Evolutionary conservation across 2,797 vertebrate species (phyloP).

Genomic region (Girardinus metallicus): DNA sequence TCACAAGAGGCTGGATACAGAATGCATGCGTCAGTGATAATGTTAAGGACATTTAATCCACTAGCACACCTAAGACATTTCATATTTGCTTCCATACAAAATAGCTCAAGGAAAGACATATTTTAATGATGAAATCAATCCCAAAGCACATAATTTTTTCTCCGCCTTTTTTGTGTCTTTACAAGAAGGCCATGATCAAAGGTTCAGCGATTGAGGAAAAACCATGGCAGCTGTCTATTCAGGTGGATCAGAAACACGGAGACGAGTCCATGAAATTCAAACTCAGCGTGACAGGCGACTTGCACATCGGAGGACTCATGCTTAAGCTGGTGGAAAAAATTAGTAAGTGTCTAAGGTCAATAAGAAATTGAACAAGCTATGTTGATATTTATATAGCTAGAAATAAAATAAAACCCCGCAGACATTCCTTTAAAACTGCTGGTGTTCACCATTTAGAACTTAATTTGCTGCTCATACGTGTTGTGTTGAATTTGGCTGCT

Average conservation of each 20-base stretch:
- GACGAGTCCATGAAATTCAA: conserved; percentile 75
- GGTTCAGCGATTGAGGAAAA: conserved; percentile 81
- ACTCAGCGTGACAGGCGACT: conserved; percentile 89
- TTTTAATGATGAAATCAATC: background rate
- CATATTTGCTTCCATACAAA: conserved; percentile 40
- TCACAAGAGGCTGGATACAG: background rate
- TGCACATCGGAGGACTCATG: conserved; percentile 96
- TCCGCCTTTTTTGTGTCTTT: conserved; percentile 19
- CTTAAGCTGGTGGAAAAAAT: conserved; percentile 95
- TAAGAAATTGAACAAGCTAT: background rate
- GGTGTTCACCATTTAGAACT: conserved; percentile 4
- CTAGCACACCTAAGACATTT: conserved; percentile 47
- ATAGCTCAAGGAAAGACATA: background rate
- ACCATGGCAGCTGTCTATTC: conserved; percentile 90
- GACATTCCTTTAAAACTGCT: background rate
- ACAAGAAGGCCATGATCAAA: conserved; percentile 80
- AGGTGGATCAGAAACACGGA: conserved; percentile 84
- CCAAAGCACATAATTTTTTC: background rate
- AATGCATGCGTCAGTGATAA: conserved; percentile 30
- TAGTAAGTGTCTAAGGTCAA: conserved; percentile 82
- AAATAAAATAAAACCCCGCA: background rate
- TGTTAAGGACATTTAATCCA: conserved; percentile 50
- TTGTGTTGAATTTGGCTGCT: conserved; percentile 2
- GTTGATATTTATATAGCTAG: background rate
- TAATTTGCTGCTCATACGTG: background rate